Evolutionary conservation across 2,113 vertebrate genomes (phyloP).

Genomic region (Tachuris rubrigastra): DNA sequence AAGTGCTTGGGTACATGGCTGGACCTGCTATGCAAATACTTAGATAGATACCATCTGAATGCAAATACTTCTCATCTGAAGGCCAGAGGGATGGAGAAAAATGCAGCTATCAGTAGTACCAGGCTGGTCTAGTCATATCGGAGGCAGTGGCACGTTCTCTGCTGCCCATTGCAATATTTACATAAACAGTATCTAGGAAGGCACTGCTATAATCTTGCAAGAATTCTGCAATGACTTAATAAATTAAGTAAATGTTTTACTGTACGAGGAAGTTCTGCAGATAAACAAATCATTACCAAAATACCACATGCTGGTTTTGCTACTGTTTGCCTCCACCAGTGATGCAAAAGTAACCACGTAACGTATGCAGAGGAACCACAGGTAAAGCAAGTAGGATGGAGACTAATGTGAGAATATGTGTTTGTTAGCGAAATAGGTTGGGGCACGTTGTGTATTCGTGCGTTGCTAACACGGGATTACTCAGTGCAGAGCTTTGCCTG

Average conservation of each 20-base stretch:
- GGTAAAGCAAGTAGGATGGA: not conserved
- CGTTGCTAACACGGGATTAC: not conserved
- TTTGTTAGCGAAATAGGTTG: not conserved
- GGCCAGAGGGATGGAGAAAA: not conserved
- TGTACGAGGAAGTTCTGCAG: constrained; percentile 6
- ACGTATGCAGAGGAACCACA: rapidly evolving
- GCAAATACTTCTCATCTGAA: constrained; percentile 22
- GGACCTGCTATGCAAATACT: constrained; percentile 23
- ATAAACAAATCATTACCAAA: not conserved
- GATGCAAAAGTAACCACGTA: not conserved
- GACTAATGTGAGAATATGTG: not conserved
- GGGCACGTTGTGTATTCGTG: not conserved
- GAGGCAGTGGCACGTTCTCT: not conserved
- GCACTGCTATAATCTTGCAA: not conserved
- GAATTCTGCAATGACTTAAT: not conserved
- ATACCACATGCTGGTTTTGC: not conserved
- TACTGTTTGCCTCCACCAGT: not conserved
- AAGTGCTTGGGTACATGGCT: not conserved
- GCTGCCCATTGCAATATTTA: not conserved
- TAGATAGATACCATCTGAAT: constrained; percentile 28
- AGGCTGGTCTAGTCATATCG: rapidly evolving
- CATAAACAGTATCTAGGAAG: not conserved
- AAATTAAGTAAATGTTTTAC: not conserved
- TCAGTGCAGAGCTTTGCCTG: not conserved
- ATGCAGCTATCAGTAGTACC: not conserved